Percentiles rank a stretch among this genome's conserved stretches.
phyloP scores from a whole-genome alignment of 2,113 vertebrate species.

The Prionailurus bengalensis region DNA sequence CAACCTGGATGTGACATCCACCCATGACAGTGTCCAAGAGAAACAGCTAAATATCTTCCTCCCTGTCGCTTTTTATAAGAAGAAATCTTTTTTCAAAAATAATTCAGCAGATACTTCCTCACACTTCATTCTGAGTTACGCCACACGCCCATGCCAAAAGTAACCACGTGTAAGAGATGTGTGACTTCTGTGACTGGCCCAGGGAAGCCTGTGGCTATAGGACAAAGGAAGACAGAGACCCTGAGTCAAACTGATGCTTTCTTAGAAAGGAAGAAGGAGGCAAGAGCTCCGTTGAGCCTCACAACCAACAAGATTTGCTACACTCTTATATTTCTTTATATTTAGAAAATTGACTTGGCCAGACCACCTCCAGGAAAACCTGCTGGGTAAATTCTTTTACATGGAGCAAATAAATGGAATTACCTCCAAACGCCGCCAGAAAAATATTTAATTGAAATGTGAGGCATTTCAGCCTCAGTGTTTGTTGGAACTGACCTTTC shows the following conservation, averaged over 20 bases:
- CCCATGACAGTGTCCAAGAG: neutral
- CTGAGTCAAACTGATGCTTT: fast-evolving
- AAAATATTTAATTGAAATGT: constrained; percentile 5
- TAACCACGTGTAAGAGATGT: neutral
- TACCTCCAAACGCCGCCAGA: neutral
- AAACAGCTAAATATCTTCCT: neutral
- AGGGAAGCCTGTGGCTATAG: neutral
- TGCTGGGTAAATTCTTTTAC: neutral
- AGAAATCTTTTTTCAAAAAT: neutral
- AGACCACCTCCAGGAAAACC: neutral
- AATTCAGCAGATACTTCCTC: neutral
- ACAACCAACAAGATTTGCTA: neutral
- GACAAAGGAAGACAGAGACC: neutral
- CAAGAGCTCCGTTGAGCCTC: neutral
- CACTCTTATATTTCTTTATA: neutral
- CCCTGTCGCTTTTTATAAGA: neutral
- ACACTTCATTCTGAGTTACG: neutral
- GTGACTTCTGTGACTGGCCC: neutral
- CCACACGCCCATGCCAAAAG: neutral
- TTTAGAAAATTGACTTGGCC: neutral
- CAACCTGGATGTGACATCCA: fast-evolving
- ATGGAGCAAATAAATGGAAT: neutral
- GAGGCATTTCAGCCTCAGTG: neutral
- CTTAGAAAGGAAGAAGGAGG: neutral
- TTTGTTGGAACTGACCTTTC: neutral